phyloP scores from a whole-genome alignment of 2,113 vertebrate genomes.

The Scopus umbretta region DNA sequence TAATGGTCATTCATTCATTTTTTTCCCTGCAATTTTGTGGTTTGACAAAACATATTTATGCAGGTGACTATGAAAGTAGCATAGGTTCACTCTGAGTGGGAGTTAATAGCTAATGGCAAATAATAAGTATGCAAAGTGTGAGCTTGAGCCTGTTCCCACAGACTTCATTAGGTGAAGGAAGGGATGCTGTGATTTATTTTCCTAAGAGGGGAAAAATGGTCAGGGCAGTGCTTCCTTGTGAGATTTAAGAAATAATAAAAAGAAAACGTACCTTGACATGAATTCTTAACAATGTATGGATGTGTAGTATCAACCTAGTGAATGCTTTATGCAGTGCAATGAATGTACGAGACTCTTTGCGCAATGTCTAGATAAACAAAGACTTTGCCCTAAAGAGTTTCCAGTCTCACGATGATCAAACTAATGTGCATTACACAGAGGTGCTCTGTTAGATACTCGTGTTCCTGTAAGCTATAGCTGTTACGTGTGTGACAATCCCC shows the following conservation, averaged over 20 bases:
- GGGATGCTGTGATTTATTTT: neutral
- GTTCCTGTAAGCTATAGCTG: neutral
- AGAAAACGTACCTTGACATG: neutral
- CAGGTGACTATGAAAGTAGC: conserved; percentile 51
- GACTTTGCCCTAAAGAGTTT: neutral
- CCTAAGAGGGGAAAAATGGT: neutral
- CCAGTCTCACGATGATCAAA: neutral
- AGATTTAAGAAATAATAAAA: neutral
- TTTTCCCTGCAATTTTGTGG: conserved; percentile 56
- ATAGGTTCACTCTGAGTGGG: conserved; percentile 15
- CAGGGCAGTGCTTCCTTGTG: neutral
- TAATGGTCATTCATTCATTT: conserved; percentile 80
- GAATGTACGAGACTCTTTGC: neutral
- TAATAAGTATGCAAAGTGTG: conserved; percentile 24
- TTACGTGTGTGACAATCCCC: neutral
- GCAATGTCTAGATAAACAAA: neutral
- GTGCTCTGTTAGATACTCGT: neutral
- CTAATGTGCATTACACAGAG: accelerated
- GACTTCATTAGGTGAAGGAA: neutral
- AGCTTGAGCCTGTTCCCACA: neutral
- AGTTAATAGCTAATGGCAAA: conserved; percentile 42
- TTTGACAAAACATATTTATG: conserved; percentile 72
- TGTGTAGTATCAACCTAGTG: neutral
- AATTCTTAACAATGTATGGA: neutral
- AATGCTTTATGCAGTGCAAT: neutral